These are phyloP conservation scores for Hozukius guyotensis DNA, from an alignment of 2,797 vertebrate species.

Conservation along the genomic window DNA sequence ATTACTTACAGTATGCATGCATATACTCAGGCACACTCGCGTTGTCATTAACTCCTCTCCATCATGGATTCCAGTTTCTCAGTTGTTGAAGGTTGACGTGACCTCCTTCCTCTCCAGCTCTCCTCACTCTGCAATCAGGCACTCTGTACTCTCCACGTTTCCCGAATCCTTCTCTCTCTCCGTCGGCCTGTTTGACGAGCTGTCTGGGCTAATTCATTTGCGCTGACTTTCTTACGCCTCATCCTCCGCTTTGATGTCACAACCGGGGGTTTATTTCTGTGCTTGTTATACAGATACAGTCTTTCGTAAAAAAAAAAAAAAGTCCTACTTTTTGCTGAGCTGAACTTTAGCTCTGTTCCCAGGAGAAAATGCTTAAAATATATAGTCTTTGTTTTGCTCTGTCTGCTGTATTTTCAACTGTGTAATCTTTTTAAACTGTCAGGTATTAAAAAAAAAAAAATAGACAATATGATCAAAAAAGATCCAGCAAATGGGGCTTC, in stretches of 20 bases:
- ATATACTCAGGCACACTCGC: neutral
- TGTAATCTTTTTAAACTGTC: conserved; percentile 35
- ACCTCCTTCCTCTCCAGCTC: conserved; percentile 25
- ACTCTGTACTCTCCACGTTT: conserved; percentile 11
- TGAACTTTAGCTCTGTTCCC: conserved; percentile 47
- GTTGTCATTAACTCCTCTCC: neutral
- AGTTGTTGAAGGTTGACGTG: conserved; percentile 9
- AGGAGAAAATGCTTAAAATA: conserved; percentile 47
- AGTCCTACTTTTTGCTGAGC: conserved; percentile 45
- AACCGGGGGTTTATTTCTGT: conserved; percentile 57
- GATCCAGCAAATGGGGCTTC: neutral
- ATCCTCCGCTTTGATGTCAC: conserved; percentile 63
- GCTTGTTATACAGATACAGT: conserved; percentile 45
- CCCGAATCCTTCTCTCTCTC: conserved; percentile 34
- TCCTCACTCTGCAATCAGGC: conserved; percentile 14
- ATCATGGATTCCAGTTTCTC: neutral
- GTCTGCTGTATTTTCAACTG: conserved; percentile 20
- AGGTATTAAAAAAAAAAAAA: conserved; percentile 24
- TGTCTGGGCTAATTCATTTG: conserved; percentile 61
- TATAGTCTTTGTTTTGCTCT: conserved; percentile 30
- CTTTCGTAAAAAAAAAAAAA: conserved; percentile 10
- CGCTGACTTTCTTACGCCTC: conserved; percentile 50
- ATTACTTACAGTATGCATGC: neutral
- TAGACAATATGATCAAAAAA: neutral
- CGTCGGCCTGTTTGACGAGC: conserved; percentile 42